Conservation (phyloP, 2,888 invertebrate species). For the Lithophane semibrunnea region DNA sequence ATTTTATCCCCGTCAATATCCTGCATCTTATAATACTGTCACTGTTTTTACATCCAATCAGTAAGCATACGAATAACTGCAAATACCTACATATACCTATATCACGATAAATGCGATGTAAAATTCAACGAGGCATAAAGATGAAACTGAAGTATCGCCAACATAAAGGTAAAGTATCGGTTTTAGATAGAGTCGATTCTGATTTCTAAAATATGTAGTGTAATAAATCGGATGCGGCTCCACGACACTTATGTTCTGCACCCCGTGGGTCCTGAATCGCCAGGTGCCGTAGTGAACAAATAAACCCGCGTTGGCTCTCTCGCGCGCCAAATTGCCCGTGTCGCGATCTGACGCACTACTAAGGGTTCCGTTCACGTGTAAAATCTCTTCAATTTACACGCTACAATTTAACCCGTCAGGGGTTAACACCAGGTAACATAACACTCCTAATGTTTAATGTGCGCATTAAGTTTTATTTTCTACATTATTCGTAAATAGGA, state of each 20-base stretch:
- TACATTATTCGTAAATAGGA: conserved; percentile 73
- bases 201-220: conserved; percentile 28
- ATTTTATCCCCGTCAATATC: background rate
- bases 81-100: background rate
- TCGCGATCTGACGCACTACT: conserved; percentile 85
- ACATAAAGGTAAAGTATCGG: conserved; percentile 30
- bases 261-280: conserved; percentile 79
- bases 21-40: background rate
- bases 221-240: conserved; percentile 66
- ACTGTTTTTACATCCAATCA: background rate
- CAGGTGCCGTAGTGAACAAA: conserved; percentile 85
- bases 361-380: conserved; percentile 85
- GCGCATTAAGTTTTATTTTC: conserved; percentile 72
- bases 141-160: conserved; percentile 9
- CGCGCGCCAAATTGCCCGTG: conserved; percentile 88
- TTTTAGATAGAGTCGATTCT: conserved; percentile 17
- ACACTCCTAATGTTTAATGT: conserved; percentile 73
- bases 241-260: conserved; percentile 68
- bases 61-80: background rate
- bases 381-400: conserved; percentile 86
- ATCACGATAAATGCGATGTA: conserved; percentile 1
- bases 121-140: conserved; percentile 12
- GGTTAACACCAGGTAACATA: conserved; percentile 75
- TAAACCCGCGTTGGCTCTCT: conserved; percentile 82
- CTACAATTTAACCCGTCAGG: conserved; percentile 76